These are phyloP conservation scores for Hirtodrosophila alboralis DNA, from an alignment of 2,888 invertebrate species.

Conservation along the genomic window DNA sequence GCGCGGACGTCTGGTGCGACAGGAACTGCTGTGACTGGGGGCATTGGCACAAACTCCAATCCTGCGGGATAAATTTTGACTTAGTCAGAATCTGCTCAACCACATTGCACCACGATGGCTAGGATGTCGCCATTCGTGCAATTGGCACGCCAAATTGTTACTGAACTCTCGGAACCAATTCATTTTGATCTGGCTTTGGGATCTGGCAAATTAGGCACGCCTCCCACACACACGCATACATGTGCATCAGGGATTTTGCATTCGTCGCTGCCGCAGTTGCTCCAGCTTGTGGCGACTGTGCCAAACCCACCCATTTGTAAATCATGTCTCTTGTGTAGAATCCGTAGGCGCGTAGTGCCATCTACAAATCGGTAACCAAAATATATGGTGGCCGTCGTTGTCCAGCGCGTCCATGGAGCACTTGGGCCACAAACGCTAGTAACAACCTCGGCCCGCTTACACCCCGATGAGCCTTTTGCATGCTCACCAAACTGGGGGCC, in stretches of 20 bases:
- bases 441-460: slow-evolving; percentile 28
- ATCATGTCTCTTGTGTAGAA: slow-evolving; percentile 53
- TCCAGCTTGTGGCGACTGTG: slow-evolving; percentile 53
- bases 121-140: slow-evolving; percentile 77
- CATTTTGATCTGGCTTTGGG: slow-evolving; percentile 7
- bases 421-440: slow-evolving; percentile 27
- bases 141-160: slow-evolving; percentile 71
- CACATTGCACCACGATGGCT: slow-evolving; percentile 78
- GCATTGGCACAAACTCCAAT: slow-evolving; percentile 38
- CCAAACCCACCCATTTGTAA: slow-evolving; percentile 31
- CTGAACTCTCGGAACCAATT: background rate
- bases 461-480: slow-evolving; percentile 22
- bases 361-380: slow-evolving; percentile 19
- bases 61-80: slow-evolving; percentile 23
- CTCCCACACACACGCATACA: no score
- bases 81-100: slow-evolving; percentile 6
- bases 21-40: slow-evolving; percentile 36
- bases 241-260: slow-evolving; percentile 29
- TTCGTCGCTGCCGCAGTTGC: slow-evolving; percentile 54
- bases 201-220: slow-evolving; percentile 56
- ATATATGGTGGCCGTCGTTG: slow-evolving; percentile 30
- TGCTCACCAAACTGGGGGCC: slow-evolving; percentile 47
- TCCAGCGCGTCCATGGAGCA: slow-evolving; percentile 50
- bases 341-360: slow-evolving; percentile 52
- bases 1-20: slow-evolving; percentile 30